These are phyloP conservation scores for Lapara coniferarum DNA, from an alignment of 2,888 invertebrate genomes.

Conservation along the genomic window DNA sequence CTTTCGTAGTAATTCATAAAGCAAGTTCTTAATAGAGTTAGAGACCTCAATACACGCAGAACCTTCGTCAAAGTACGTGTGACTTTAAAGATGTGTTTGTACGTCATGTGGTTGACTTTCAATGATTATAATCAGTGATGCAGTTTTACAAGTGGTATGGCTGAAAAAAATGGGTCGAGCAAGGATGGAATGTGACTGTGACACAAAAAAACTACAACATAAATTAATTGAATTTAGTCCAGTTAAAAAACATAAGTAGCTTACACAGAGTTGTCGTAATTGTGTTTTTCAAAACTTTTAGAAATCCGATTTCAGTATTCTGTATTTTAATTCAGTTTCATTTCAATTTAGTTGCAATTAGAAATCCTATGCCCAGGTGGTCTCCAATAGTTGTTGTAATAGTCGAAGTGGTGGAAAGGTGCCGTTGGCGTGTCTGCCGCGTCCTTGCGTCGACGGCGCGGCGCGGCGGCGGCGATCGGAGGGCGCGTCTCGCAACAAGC, in stretches of 20 bases:
- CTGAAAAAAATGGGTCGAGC: not conserved
- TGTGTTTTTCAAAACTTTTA: too few species aligned
- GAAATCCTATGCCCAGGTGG: not conserved
- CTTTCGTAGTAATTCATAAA: not conserved
- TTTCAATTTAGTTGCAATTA: not conserved
- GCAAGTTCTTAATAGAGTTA: not conserved
- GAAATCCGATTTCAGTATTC: too few species aligned
- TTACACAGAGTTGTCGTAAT: too few species aligned
- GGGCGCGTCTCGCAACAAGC: slow-evolving; percentile 38
- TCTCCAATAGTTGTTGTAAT: not conserved
- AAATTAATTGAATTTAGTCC: too few species aligned
- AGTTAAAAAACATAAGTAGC: too few species aligned
- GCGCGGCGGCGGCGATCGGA: slow-evolving; percentile 23
- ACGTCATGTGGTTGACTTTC: slow-evolving; percentile 3
- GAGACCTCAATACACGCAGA: slow-evolving; percentile 1
- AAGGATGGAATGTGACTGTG: not conserved
- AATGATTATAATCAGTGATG: not conserved
- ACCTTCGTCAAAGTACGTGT: slow-evolving; percentile 13
- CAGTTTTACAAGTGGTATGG: not conserved
- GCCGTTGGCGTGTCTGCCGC: not conserved
- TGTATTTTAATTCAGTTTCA: too few species aligned
- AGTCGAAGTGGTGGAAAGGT: slow-evolving; percentile 5
- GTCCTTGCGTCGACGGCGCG: slow-evolving; percentile 6
- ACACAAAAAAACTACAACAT: not conserved
- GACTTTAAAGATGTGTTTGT: not conserved